phyloP scores from a whole-genome alignment of 2,888 invertebrate species.

The Synanthedon formicaeformis region DNA sequence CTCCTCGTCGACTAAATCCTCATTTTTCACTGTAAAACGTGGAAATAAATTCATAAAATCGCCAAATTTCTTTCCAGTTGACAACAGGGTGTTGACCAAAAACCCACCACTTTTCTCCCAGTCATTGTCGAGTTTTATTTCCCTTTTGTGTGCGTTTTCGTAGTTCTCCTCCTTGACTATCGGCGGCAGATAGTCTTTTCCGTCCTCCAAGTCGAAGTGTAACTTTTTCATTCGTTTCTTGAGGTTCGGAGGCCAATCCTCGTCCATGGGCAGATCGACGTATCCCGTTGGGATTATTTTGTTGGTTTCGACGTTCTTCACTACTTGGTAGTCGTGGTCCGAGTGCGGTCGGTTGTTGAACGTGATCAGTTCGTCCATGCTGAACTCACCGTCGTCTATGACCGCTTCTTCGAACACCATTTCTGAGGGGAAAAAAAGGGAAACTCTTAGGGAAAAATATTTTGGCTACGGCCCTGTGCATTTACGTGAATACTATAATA shows the following conservation, averaged over 20 bases:
- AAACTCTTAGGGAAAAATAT: too few relatives aligned
- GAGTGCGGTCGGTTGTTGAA: constrained; percentile 62
- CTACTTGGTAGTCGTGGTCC: constrained; percentile 64
- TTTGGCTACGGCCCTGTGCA: too few relatives aligned
- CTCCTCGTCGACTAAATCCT: constrained; percentile 52
- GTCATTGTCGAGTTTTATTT: constrained; percentile 33
- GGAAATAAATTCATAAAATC: constrained; percentile 47
- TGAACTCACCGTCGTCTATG: constrained; percentile 70
- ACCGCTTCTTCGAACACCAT: constrained; percentile 57
- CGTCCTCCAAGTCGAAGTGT: constrained; percentile 54
- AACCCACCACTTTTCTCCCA: constrained; percentile 22
- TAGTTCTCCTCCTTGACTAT: constrained; percentile 57
- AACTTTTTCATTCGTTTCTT: constrained; percentile 60
- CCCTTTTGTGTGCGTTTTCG: constrained; percentile 35
- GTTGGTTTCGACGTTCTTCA: constrained; percentile 32
- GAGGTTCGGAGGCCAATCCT: constrained; percentile 70
- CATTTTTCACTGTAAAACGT: constrained; percentile 49
- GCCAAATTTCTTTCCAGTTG: constrained; percentile 50
- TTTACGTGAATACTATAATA: too few relatives aligned
- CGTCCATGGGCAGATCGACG: constrained; percentile 71
- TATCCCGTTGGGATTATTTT: constrained; percentile 51
- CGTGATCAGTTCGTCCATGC: constrained; percentile 73
- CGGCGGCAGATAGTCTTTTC: constrained; percentile 47
- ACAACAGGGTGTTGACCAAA: constrained; percentile 41
- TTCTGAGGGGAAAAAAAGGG: constrained; percentile 24